A percentile compares a stretch with the other conserved stretches of the same genome.
Evolutionary conservation across 2,888 invertebrate genomes (phyloP).

Genomic region (Lasioglossum villosulum): DNA sequence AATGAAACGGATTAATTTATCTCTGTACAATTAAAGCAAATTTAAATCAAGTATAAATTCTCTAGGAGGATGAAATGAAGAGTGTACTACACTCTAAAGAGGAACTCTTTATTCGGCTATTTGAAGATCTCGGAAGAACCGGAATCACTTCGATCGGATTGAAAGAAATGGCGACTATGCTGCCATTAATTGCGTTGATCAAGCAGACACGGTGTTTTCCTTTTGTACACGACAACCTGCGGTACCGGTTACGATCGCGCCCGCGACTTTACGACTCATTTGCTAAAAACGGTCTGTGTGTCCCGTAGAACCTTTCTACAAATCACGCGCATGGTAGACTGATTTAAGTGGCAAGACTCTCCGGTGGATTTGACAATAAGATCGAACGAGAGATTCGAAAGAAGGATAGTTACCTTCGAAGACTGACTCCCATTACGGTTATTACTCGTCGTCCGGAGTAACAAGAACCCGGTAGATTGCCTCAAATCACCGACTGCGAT

Average conservation of each 20-base stretch:
- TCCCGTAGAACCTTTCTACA: conserved; percentile 54
- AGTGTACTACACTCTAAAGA: background rate
- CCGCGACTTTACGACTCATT: conserved; percentile 49
- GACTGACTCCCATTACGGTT: conserved; percentile 81
- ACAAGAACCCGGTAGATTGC: conserved; percentile 82
- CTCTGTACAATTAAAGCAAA: background rate
- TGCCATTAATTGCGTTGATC: conserved; percentile 25
- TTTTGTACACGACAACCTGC: conserved; percentile 3
- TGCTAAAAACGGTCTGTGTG: conserved; percentile 46
- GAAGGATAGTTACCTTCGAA: conserved; percentile 73
- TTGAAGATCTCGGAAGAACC: background rate
- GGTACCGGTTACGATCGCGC: conserved; percentile 23
- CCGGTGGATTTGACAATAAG: conserved; percentile 73
- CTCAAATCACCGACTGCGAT: conserved; percentile 81
- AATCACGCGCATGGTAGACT: conserved; percentile 73
- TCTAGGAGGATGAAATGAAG: background rate
- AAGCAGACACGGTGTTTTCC: conserved; percentile 19
- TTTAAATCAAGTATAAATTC: background rate
- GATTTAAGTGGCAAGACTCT: conserved; percentile 69
- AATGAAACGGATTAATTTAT: background rate
- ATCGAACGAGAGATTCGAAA: conserved; percentile 71
- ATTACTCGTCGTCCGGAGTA: conserved; percentile 82
- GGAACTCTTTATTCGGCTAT: background rate
- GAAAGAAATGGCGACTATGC: conserved; percentile 4
- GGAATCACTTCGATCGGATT: background rate